Conservation (phyloP, 1,140 invertebrate species). For the Bilobella aurantiaca region DNA sequence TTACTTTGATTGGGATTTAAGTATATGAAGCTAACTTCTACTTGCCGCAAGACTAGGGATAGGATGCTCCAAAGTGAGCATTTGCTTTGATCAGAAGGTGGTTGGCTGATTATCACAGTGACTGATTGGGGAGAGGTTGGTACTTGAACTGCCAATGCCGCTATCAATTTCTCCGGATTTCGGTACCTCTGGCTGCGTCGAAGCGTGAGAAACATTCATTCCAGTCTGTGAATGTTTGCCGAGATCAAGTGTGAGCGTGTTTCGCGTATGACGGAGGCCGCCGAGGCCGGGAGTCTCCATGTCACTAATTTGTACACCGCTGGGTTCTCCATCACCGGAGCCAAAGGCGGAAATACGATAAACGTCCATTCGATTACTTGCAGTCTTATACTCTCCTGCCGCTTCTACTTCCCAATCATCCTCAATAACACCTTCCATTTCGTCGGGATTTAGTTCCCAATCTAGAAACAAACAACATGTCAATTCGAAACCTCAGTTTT, state of each 20-base stretch:
- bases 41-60: background rate
- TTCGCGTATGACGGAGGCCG: conserved; percentile 59
- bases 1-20: background rate
- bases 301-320: background rate
- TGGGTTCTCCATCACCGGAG: background rate
- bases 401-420: conserved; percentile 33
- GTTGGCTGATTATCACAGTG: conserved; percentile 26
- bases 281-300: conserved; percentile 42
- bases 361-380: conserved; percentile 26
- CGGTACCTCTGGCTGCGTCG: too few species aligned
- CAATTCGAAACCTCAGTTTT: too few species aligned
- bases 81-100: background rate
- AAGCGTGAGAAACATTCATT: too few species aligned
- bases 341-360: conserved; percentile 30
- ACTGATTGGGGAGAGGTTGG: conserved; percentile 27
- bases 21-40: too few species aligned
- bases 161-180: conserved; percentile 13
- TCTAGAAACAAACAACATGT: conserved; percentile 20
- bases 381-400: background rate
- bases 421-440: conserved; percentile 26
- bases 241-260: conserved; percentile 59
- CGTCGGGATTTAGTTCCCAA: conserved; percentile 31
- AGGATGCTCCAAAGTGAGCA: background rate
- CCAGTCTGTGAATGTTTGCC: too few species aligned
- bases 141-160: conserved; percentile 31